Evolutionary conservation across 2,113 vertebrate genomes (phyloP).

Genomic region (Callionymus lyra): DNA sequence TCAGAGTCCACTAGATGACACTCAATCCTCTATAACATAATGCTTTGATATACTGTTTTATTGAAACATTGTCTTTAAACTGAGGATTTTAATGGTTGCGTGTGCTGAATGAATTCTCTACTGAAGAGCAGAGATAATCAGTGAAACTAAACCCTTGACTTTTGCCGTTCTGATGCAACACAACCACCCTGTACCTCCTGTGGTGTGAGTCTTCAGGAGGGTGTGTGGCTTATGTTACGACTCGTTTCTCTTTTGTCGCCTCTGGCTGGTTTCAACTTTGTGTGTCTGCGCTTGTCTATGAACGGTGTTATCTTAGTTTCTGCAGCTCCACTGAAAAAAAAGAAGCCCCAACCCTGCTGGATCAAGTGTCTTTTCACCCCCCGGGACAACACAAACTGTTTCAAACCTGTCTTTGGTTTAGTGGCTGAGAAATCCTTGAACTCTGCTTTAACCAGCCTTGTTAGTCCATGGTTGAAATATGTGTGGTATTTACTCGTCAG

Average conservation of each 20-base stretch:
- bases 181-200: conserved; percentile 6
- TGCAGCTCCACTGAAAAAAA: conserved; percentile 4
- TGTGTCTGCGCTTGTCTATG: conserved; percentile 6
- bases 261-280: conserved; percentile 29
- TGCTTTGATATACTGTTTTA: too few species aligned
- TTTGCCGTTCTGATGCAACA: conserved; percentile 15
- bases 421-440: conserved; percentile 25
- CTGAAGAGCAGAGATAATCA: too few species aligned
- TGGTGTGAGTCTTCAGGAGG: conserved; percentile 3
- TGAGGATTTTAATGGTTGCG: too few species aligned
- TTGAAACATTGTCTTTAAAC: too few species aligned
- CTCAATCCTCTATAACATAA: too few species aligned
- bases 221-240: conserved; percentile 25
- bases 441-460: conserved; percentile 15
- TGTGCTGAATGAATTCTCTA: too few species aligned
- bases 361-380: conserved; percentile 9
- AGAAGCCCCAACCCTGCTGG: conserved; percentile 29
- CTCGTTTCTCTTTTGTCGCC: conserved; percentile 17
- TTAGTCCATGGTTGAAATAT: conserved; percentile 22
- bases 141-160: conserved; percentile 27
- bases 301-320: conserved; percentile 1
- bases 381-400: conserved; percentile 14
- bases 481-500: conserved; percentile 23
- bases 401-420: conserved; percentile 25
- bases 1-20: too few species aligned